phyloP scores from a whole-genome alignment of 2,113 vertebrate genomes.

The Mesitornis unicolor region DNA sequence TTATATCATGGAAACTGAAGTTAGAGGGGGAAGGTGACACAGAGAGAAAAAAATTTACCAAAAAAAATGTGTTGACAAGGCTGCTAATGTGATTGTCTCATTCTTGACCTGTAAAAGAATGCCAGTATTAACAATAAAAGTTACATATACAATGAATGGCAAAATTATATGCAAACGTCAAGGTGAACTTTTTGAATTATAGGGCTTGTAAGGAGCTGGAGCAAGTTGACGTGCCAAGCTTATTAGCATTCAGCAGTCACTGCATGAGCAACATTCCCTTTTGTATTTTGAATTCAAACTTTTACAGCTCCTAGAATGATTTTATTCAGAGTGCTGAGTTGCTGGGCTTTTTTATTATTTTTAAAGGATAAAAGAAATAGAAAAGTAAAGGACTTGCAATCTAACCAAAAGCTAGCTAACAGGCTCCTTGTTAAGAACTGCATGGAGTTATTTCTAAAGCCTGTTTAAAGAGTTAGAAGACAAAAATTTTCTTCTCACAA shows the following conservation, averaged over 20 bases:
- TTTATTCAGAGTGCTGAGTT: constrained; percentile 4
- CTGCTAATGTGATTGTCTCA: background rate
- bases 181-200: constrained; percentile 60
- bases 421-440: background rate
- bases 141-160: background rate
- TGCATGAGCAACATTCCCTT: constrained; percentile 2
- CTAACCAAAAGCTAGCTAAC: background rate
- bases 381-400: background rate
- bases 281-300: constrained; percentile 20
- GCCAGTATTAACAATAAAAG: background rate
- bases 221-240: background rate
- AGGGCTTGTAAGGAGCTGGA: background rate
- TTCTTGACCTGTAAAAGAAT: background rate
- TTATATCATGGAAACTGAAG: background rate
- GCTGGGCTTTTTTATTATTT: background rate
- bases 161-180: constrained; percentile 48
- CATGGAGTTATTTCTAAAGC: background rate
- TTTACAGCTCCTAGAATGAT: constrained; percentile 8
- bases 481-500: background rate
- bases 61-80: constrained; percentile 3
- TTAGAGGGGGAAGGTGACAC: background rate
- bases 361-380: background rate
- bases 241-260: constrained; percentile 36
- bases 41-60: background rate
- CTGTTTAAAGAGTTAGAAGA: background rate